Base-by-base conservation (phyloP, 1,140 invertebrate genomes). In the Halesus radiatus region DNA sequence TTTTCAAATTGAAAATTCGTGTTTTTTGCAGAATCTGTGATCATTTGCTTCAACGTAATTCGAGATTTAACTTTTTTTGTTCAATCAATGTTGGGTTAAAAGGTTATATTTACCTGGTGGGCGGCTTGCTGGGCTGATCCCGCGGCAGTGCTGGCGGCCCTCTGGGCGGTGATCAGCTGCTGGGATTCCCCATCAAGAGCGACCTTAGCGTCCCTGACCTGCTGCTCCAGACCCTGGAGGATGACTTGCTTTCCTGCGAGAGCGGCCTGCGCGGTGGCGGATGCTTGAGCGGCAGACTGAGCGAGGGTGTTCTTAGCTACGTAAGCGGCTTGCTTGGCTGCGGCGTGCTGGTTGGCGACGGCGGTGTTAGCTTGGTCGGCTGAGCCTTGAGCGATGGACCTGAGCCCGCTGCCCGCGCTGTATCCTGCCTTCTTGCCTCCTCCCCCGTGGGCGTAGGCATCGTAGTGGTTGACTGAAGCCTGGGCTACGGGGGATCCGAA, bases 341-440 rank as follows among this genome's bases (percentile, higher is more conserved):
- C 93, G 0, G 91, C 90, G 22, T 92, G 91, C 83, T 94, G 93
- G 83, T 92, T 93, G 7, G 90, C 90, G 0, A 94, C 88, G 18
- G 93, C 92, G 68, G 90, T 93, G 79, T 92, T 91, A 1, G 94
- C 94, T 84, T 94, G 92, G 85, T 94, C 93, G 1, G 93, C 94
- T 0, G 94, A 94, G 3, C 93, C 94, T 5, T 88, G 87, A 26
- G 89, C 89, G 29, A 89, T 89, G 10, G 89, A 88, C 80, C 89
- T 87, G 5, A 90, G 84, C 23, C 89, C 89, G 78, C 87, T 88
- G 78, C 89, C 89, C 62, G 83, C 85, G 77, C 88, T 89, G 82
- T 76, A 83, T 3, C 82, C 82, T 74, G 79, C 76, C 75, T 83
- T 83, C n/a, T 54, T 72, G 15, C 29, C 23, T 20, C 26, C 45